Percentiles rank a stretch among this genome's conserved stretches.
phyloP scores from a whole-genome alignment of 2,888 invertebrate species.

The Rutpela maculata region DNA sequence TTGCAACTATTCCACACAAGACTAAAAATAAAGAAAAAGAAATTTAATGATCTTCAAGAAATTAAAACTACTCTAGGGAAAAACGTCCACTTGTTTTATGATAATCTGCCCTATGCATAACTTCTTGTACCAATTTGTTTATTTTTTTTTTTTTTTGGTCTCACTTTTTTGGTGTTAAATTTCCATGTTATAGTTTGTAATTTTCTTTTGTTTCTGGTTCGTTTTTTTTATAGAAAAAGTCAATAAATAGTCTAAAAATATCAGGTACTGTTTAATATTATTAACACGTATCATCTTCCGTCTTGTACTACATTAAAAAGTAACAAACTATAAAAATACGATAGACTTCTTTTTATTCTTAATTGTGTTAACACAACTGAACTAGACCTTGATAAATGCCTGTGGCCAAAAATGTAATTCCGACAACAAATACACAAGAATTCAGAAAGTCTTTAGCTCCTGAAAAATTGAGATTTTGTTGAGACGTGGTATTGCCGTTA shows the following conservation, averaged over 20 bases:
- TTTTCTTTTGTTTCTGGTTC: not conserved
- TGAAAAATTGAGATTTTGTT: no score
- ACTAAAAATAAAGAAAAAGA: no score
- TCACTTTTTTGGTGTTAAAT: not conserved
- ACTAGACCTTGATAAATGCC: no score
- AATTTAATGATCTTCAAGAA: no score
- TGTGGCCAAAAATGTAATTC: no score
- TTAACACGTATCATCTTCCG: not conserved
- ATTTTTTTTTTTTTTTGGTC: no score
- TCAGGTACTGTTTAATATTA: slow-evolving; percentile 9
- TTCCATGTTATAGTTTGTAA: slow-evolving; percentile 3
- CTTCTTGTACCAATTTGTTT: not conserved
- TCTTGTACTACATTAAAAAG: not conserved
- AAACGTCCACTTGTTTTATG: no score
- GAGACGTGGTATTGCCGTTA: no score
- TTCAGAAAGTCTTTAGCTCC: no score
- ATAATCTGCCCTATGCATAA: slow-evolving; percentile 8
- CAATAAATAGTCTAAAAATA: slow-evolving; percentile 8
- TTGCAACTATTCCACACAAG: no score
- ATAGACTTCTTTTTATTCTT: not conserved
- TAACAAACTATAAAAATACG: slow-evolving; percentile 4
- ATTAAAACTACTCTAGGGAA: no score
- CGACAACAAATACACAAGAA: no score
- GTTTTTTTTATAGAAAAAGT: slow-evolving; percentile 11
- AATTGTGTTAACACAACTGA: not conserved